Conservation (phyloP, 2,113 vertebrate species). For the Platichthys flesus region DNA sequence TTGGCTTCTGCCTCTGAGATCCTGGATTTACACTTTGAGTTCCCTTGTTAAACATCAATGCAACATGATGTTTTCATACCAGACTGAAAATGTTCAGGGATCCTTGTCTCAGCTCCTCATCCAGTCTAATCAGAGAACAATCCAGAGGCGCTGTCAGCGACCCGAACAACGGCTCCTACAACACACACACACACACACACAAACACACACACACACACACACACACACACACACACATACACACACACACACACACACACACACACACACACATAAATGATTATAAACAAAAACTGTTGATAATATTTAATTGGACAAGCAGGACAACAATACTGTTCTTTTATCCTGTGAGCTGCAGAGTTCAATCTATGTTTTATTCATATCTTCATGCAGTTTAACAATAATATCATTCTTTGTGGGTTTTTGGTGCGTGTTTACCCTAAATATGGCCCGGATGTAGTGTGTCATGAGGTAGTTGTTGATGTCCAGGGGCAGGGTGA, state of each 20-base stretch:
- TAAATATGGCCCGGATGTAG: conserved; percentile 90
- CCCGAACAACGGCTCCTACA: conserved; percentile 90
- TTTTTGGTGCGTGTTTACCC: conserved; percentile 78
- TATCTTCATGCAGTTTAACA: not conserved
- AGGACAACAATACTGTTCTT: no score
- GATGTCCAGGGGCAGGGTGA: conserved; percentile 93
- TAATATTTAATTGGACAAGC: no score
- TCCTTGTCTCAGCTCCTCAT: conserved; percentile 85
- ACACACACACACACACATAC: conserved; percentile 22
- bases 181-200: conserved; percentile 22
- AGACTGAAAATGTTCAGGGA: conserved; percentile 88
- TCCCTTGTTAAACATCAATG: conserved; percentile 12
- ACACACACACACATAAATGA: not conserved
- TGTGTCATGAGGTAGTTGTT: conserved; percentile 96
- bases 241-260: conserved; percentile 41
- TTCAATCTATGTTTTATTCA: not conserved
- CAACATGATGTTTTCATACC: conserved; percentile 76
- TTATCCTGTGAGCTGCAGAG: not conserved
- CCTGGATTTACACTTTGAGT: not conserved
- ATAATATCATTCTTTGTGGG: not conserved
- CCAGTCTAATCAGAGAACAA: conserved; percentile 84
- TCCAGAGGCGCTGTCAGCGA: conserved; percentile 88
- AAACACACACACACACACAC: not conserved
- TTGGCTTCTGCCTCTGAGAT: not conserved
- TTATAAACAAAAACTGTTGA: not conserved